These are phyloP conservation scores for Unio delphinus DNA, from an alignment of 2,888 invertebrate species.

Conservation along the genomic window DNA sequence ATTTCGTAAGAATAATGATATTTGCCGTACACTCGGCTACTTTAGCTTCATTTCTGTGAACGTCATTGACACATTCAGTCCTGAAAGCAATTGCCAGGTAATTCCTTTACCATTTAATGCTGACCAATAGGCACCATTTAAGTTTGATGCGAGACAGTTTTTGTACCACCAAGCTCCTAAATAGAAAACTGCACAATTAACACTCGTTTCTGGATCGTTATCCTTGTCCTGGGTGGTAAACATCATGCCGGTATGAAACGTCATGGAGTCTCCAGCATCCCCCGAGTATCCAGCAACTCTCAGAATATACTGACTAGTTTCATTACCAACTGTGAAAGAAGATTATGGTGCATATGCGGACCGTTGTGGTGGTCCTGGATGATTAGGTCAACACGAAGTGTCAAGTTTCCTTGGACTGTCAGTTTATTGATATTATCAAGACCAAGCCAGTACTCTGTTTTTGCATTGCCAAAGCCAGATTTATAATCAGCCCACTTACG, in stretches of 20 bases:
- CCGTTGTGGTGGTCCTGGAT: too few species aligned
- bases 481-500: too few species aligned
- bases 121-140: conserved; percentile 3
- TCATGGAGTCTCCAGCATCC: conserved; percentile 11
- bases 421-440: too few species aligned
- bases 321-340: too few species aligned
- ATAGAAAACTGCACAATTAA: conserved; percentile 14
- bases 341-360: too few species aligned
- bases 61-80: conserved; percentile 3
- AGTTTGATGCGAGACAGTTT: background rate
- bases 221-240: conserved; percentile 20
- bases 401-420: too few species aligned
- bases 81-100: conserved; percentile 10
- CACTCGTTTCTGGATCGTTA: conserved; percentile 1
- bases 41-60: conserved; percentile 9
- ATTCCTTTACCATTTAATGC: conserved; percentile 8
- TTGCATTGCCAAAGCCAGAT: too few species aligned
- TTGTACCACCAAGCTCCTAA: conserved; percentile 26
- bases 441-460: too few species aligned
- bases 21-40: background rate
- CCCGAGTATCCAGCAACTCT: conserved; percentile 3
- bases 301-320: background rate
- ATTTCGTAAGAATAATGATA: too few species aligned
- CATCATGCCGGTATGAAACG: background rate
- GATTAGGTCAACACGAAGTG: too few species aligned